Base-by-base conservation (phyloP, 2,113 vertebrate genomes). In the Numida meleagris region DNA sequence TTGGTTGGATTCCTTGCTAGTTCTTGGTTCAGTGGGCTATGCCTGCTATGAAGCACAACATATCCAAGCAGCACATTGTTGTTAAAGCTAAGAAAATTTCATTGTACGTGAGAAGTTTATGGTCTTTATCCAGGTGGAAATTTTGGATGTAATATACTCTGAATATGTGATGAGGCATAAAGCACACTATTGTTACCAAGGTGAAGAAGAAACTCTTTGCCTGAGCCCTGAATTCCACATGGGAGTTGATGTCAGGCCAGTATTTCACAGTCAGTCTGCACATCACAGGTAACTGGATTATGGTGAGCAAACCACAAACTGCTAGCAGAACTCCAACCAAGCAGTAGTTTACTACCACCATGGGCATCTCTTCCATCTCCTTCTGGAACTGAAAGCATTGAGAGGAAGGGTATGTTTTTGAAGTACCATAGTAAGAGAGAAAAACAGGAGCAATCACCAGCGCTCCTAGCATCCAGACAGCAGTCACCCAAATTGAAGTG, bases 191-290 rank as follows among this genome's bases (percentile, higher is more conserved):
- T 14, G 91, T 95, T 29, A 98, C 66, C 48, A 97, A 12, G 51
- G 97, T 92, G 66, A 98, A 97, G 70, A 98, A 97, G 75, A 75
- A 97, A 42, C 96, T 97, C 88, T 97, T 97, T 58, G 94, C 95
- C 59, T 97, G 97, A 63, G 96, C 97, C 81, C 97, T 97, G 45
- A 92, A 97, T 67, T 98, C 96, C 55, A 97, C 93, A 2, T 93
- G 95, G 23, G 90, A 85, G 58, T 72, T 96, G 77, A 96, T 2
- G 14, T 92, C 86, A 48, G 95, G 95, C 95, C 96, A 96, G 36
- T 96, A 90, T 46, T 96, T 93, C 51, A 89, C 86, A 48, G 76
- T 74, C n/a, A 93, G 51, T 14, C 87, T 96, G 10, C 20, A 74
- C 12, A 98, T 93, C 36, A 96, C 90, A 6, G 19, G 23, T 76